These are phyloP conservation scores for Pseudomugil tenellus DNA, from an alignment of 2,797 vertebrate genomes.

Conservation along the genomic window DNA sequence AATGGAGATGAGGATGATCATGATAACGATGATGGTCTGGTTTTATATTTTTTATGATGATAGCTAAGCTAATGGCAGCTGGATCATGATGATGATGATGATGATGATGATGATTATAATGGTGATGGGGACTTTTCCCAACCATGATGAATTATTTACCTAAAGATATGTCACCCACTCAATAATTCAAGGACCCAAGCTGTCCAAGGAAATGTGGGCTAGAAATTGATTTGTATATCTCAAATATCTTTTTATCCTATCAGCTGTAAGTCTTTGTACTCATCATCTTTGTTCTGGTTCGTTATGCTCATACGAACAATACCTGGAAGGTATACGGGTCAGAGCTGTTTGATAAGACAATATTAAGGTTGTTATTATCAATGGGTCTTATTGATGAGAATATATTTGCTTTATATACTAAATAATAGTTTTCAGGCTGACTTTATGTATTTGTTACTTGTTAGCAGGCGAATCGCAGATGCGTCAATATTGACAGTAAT, in stretches of 20 bases:
- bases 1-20: slow-evolving; percentile 1
- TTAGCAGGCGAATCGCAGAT: slow-evolving; percentile 16
- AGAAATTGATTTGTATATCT: slow-evolving; percentile 48
- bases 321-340: background rate
- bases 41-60: background rate
- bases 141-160: slow-evolving; percentile 63
- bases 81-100: slow-evolving; percentile 1
- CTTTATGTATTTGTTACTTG: slow-evolving; percentile 12
- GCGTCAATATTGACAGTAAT: slow-evolving; percentile 51
- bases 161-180: slow-evolving; percentile 58
- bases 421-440: slow-evolving; percentile 6
- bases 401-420: background rate
- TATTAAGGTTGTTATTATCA: background rate
- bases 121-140: slow-evolving; percentile 31
- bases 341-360: background rate
- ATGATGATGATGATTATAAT: slow-evolving; percentile 5
- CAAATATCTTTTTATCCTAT: slow-evolving; percentile 20
- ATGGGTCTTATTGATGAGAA: background rate
- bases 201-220: slow-evolving; percentile 53
- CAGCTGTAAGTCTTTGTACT: slow-evolving; percentile 33
- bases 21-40: background rate
- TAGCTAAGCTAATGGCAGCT: slow-evolving; percentile 9
- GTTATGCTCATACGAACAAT: slow-evolving; percentile 12
- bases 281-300: too few species aligned
- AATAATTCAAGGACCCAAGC: slow-evolving; percentile 72